Base-by-base conservation (phyloP, 2,113 vertebrate species). In the Guaruba guarouba region DNA sequence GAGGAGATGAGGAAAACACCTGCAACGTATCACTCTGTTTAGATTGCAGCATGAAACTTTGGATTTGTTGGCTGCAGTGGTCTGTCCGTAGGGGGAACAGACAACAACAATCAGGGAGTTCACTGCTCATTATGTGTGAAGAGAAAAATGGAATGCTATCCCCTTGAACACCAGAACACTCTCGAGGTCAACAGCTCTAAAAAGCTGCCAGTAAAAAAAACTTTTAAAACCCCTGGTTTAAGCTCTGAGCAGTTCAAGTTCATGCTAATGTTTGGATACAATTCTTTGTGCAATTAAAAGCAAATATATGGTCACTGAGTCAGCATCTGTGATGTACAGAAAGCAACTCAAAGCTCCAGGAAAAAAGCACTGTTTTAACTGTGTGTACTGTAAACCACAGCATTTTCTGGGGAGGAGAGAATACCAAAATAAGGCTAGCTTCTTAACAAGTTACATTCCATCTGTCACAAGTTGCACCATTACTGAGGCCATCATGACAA, bases 11-110 rank as follows among this genome's bases (percentile, higher is more conserved):
- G 73, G 88, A 79, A 94, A 98, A 98, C 98, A 99, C 98, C 99
- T 99, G 98, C 98, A 98, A 97, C 97, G 95, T 95, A 97, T 99
- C 98, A 98, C 86, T 89, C 62, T 98, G 98, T 98, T 98, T 98
- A 98, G 97, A 98, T 98, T 98, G 96, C 92, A 91, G 96, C 88
- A 93, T 79, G 95, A 93, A 94, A 88, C 35, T 15, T 97, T 95
- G 97, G 98, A 97, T 95, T 97, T 91, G 88, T 96, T 98, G 98
- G 98, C 98, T 97, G 96, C 93, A 93, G 90, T 93, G 90, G 93
- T 93, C 98, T 96, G 97, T 97, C 94, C 91, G 82, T 78, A 95
- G 89, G 96, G 93, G 68, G 96, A 92, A 95, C 96, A 97, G 98
- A 98, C 96, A 98, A 98, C 98, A 98, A 97, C 97, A 97, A 95